Conservation (phyloP, 2,888 invertebrate species). For the Boloria selene region DNA sequence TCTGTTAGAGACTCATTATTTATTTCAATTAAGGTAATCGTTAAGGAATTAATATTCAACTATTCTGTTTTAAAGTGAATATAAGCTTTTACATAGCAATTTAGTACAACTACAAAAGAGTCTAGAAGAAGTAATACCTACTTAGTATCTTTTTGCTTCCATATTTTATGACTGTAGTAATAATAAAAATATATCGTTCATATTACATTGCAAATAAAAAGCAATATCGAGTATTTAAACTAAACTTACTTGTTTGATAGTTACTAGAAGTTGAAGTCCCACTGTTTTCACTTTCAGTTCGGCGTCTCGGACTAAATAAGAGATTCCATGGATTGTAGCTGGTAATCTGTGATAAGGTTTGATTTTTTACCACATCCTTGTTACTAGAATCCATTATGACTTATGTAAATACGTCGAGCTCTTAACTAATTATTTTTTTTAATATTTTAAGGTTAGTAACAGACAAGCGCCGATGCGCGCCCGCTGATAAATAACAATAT, state of each 20-base stretch:
- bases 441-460: constrained; percentile 13
- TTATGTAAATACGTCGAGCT: not conserved
- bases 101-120: no score
- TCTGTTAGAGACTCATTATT: no score
- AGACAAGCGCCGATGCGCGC: constrained; percentile 52
- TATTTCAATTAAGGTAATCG: no score
- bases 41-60: no score
- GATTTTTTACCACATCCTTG: constrained; percentile 56
- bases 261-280: constrained; percentile 60
- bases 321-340: constrained; percentile 73
- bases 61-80: no score
- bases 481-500: constrained; percentile 58
- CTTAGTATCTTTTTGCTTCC: no score
- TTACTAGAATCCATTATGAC: constrained; percentile 61
- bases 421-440: not conserved
- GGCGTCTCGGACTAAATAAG: constrained; percentile 65
- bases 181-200: not conserved
- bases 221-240: constrained; percentile 4
- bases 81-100: no score
- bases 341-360: constrained; percentile 51
- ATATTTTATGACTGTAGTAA: no score
- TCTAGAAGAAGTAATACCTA: no score
- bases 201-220: not conserved
- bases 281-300: constrained; percentile 75
- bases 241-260: constrained; percentile 61